Percentiles rank a stretch among this genome's conserved stretches.
These are phyloP conservation scores for Pangasius sanitwongsei DNA, from an alignment of 2,797 vertebrate species.

Conservation along the genomic window DNA sequence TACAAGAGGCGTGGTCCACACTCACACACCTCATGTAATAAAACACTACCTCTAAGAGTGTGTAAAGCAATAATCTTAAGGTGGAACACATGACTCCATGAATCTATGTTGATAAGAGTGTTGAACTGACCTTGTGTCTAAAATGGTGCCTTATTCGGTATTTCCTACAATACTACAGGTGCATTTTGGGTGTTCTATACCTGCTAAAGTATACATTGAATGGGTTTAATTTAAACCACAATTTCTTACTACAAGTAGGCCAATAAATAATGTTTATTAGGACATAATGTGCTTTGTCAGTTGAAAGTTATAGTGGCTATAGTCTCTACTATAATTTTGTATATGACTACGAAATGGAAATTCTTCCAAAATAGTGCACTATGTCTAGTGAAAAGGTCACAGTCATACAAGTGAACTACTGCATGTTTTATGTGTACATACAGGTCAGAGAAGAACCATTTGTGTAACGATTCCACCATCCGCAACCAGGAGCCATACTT, in stretches of 20 bases:
- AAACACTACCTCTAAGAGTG: neutral
- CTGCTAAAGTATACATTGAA: neutral
- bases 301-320: neutral
- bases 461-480: constrained; percentile 75
- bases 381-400: neutral
- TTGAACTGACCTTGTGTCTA: neutral
- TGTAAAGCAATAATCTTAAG: neutral
- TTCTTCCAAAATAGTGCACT: neutral
- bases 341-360: neutral
- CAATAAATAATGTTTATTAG: neutral
- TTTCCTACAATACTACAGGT: neutral
- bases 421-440: constrained; percentile 25
- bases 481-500: constrained; percentile 60
- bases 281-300: neutral
- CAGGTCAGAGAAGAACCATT: constrained; percentile 74
- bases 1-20: neutral
- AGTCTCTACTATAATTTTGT: neutral
- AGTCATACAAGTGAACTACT: neutral
- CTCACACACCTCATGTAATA: neutral
- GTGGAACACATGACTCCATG: neutral
- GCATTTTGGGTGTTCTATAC: neutral
- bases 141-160: neutral
- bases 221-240: neutral
- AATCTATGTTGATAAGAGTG: neutral
- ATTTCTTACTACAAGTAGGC: neutral